phyloP scores from a whole-genome alignment of 2,888 invertebrate genomes.

The Leptinotarsa peninsularis region DNA sequence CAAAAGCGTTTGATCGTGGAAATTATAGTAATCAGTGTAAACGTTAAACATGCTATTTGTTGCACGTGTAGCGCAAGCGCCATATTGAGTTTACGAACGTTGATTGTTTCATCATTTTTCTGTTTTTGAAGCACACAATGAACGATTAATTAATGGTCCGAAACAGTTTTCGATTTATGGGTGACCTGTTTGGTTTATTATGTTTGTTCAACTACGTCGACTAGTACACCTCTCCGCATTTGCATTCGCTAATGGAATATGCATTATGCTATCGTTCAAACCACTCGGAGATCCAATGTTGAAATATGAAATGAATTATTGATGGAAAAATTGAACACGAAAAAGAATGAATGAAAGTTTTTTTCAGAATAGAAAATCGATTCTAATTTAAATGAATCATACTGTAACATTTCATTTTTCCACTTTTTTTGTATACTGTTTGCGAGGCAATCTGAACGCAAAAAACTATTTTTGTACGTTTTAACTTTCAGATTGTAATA shows the following conservation, averaged over 20 bases:
- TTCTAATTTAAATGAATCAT: too few relatives aligned
- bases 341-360: neutral
- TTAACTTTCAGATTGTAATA: too few relatives aligned
- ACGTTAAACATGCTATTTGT: slow-evolving; percentile 20
- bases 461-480: too few relatives aligned
- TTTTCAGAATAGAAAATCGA: too few relatives aligned
- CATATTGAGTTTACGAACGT: slow-evolving; percentile 8
- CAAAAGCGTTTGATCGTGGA: slow-evolving; percentile 15
- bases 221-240: neutral
- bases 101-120: slow-evolving; percentile 18
- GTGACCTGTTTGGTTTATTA: slow-evolving; percentile 13
- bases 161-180: slow-evolving; percentile 2
- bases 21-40: slow-evolving; percentile 18
- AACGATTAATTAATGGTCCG: slow-evolving; percentile 6
- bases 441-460: too few relatives aligned
- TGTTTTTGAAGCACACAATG: slow-evolving; percentile 13
- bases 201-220: neutral
- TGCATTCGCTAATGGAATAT: neutral
- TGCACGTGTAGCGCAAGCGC: slow-evolving; percentile 14
- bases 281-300: neutral
- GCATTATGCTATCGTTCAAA: neutral
- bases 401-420: too few relatives aligned
- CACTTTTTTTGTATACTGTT: too few relatives aligned
- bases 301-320: neutral
- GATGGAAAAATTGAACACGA: neutral